Conservation (phyloP, 2,797 vertebrate genomes). For the Rhinella marina region DNA sequence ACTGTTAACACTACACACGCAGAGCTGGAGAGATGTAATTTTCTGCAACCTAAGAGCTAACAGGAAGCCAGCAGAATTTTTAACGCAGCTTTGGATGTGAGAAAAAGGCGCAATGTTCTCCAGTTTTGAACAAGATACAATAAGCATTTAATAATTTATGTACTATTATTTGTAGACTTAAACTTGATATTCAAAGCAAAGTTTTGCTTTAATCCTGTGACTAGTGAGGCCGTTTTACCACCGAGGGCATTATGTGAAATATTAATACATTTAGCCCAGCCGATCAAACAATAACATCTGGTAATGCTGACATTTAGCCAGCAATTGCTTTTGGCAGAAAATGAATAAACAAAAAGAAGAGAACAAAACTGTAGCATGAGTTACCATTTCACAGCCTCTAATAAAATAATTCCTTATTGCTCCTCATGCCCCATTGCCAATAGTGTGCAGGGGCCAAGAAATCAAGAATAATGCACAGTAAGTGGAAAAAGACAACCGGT, state of each 20-base stretch:
- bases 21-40: background rate
- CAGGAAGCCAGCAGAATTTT: background rate
- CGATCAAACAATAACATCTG: constrained; percentile 50
- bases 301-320: constrained; percentile 43
- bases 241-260: constrained; percentile 25
- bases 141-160: background rate
- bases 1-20: background rate
- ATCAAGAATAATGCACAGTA: constrained; percentile 44
- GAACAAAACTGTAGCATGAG: constrained; percentile 16
- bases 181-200: background rate
- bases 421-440: constrained; percentile 33
- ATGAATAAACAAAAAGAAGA: constrained; percentile 24
- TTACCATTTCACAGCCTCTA: constrained; percentile 40
- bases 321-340: constrained; percentile 44
- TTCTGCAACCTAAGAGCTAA: background rate
- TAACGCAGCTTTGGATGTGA: background rate
- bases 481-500: constrained; percentile 23
- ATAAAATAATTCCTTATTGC: constrained; percentile 31
- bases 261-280: constrained; percentile 33
- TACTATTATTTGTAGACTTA: background rate
- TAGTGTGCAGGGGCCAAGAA: constrained; percentile 29
- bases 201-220: background rate
- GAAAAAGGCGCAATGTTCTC: background rate
- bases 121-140: background rate
- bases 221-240: constrained; percentile 2